A percentile compares a stretch with the other conserved stretches of the same genome.
phyloP scores from a whole-genome alignment of 2,113 vertebrate genomes.

The Caranx melampygus region DNA sequence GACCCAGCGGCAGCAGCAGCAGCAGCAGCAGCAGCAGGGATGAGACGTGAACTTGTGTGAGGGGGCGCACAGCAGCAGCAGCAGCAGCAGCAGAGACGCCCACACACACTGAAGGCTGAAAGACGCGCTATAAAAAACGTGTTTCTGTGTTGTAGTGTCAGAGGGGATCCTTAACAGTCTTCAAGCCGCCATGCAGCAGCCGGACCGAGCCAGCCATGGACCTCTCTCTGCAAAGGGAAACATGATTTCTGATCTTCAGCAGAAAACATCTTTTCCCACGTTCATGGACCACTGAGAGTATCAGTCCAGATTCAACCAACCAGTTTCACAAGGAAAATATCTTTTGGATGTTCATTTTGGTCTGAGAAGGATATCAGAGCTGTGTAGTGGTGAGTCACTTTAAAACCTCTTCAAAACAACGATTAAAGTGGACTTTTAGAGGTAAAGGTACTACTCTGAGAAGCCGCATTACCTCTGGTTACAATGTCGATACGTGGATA shows the following conservation, averaged over 20 bases:
- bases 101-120: slow-evolving; percentile 16
- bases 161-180: slow-evolving; percentile 14
- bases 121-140: slow-evolving; percentile 54
- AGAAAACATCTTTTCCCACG: not conserved
- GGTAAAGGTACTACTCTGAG: too few species aligned
- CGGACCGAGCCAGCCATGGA: not conserved
- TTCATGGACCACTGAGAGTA: slow-evolving; percentile 23
- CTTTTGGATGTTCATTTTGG: slow-evolving; percentile 4
- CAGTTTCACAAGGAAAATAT: not conserved
- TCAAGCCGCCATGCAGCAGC: not conserved
- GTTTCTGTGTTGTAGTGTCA: slow-evolving; percentile 3
- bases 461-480: too few species aligned
- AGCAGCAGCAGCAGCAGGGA: not conserved
- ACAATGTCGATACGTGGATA: too few species aligned
- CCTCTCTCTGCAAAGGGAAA: not conserved
- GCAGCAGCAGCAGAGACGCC: slow-evolving; percentile 57
- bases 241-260: not conserved
- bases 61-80: slow-evolving; percentile 27
- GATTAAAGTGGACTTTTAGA: not conserved
- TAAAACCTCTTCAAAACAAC: not conserved
- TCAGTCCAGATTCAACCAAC: slow-evolving; percentile 8
- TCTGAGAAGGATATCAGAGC: slow-evolving; percentile 17
- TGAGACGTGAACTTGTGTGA: slow-evolving; percentile 15
- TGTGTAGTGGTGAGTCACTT: slow-evolving; percentile 48
- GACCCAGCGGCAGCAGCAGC: not conserved